Percentiles rank a stretch among this genome's conserved stretches.
phyloP scores from a whole-genome alignment of 2,888 invertebrate genomes.

The Ormyrus nitidulus region DNA sequence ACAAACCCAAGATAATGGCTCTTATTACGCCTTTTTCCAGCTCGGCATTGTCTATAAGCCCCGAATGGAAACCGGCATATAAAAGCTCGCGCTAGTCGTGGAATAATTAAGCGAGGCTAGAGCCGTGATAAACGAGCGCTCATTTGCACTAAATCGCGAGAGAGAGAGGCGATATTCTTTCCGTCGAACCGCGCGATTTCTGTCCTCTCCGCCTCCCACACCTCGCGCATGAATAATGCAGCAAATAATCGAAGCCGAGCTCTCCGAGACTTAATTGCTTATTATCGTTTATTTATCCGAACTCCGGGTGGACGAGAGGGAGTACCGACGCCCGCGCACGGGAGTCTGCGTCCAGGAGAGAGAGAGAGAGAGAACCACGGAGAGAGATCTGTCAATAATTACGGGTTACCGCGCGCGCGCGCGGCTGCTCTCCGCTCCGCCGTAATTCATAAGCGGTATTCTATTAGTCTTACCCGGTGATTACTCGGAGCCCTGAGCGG shows the following conservation, averaged over 20 bases:
- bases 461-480: slow-evolving; percentile 67
- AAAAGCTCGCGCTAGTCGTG: slow-evolving; percentile 17
- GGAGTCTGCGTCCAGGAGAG: background rate
- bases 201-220: background rate
- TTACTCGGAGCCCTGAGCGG: slow-evolving; percentile 58
- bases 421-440: slow-evolving; percentile 53
- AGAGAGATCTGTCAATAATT: slow-evolving; percentile 67
- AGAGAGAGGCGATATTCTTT: background rate
- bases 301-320: background rate
- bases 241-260: background rate
- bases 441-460: slow-evolving; percentile 69
- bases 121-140: slow-evolving; percentile 15
- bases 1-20: slow-evolving; percentile 12
- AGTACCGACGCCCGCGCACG: background rate
- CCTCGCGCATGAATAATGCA: background rate
- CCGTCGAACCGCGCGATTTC: background rate
- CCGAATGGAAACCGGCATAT: background rate
- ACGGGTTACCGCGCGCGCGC: slow-evolving; percentile 58
- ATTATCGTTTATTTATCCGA: background rate
- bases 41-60: too few relatives aligned
- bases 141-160: slow-evolving; percentile 22
- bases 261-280: too few relatives aligned
- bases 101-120: slow-evolving; percentile 27
- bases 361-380: background rate
- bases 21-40: slow-evolving; percentile 11